Evolutionary conservation across 2,113 vertebrate species (phyloP).

Genomic region (Saccopteryx bilineata): DNA sequence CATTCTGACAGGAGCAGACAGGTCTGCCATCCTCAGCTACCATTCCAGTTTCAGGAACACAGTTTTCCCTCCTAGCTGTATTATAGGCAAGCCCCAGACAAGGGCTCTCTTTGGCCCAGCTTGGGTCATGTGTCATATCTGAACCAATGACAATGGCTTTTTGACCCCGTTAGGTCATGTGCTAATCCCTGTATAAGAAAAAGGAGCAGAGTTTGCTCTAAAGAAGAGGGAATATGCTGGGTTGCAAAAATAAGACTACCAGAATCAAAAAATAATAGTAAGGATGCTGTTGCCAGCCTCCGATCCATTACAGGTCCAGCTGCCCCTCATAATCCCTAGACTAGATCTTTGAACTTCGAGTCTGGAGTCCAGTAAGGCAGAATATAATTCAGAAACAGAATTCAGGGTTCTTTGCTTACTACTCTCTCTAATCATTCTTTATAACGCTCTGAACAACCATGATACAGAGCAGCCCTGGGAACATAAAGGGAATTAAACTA

Average conservation of each 20-base stretch:
- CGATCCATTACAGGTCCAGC: not conserved
- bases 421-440: not conserved
- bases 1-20: not conserved
- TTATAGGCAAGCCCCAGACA: not conserved
- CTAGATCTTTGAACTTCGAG: not conserved
- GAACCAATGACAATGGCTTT: not conserved
- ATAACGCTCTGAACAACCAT: not conserved
- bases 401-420: not conserved
- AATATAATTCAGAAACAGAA: not conserved
- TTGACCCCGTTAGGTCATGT: not conserved
- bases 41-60: not conserved
- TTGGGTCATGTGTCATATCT: not conserved
- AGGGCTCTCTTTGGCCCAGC: not conserved
- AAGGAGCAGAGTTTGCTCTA: not conserved
- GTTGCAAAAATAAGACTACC: not conserved
- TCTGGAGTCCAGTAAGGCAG: not conserved
- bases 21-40: not conserved
- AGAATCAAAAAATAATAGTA: not conserved
- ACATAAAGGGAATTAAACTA: slow-evolving; percentile 1
- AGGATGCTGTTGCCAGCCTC: not conserved
- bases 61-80: not conserved
- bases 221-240: not conserved
- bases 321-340: not conserved
- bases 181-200: not conserved
- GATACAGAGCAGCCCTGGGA: not conserved